These are phyloP conservation scores for Danio choprae DNA, from an alignment of 2,797 vertebrate genomes.

Conservation along the genomic window DNA sequence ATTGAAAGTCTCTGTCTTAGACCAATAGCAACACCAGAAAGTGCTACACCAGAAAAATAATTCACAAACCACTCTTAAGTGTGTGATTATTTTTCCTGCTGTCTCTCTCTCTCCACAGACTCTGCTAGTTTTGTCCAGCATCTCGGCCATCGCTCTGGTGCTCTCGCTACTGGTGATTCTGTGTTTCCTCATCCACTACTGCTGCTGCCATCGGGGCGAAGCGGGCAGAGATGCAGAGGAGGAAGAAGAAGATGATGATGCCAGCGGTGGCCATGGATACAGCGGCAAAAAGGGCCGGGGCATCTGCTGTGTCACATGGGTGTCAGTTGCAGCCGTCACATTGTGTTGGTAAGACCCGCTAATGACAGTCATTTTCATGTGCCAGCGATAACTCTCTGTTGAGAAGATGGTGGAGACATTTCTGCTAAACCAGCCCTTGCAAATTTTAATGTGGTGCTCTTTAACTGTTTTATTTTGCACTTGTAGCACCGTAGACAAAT, in stretches of 20 bases:
- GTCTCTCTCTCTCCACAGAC: constrained; percentile 72
- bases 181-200: constrained; percentile 84
- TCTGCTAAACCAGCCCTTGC: neutral
- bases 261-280: constrained; percentile 80
- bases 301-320: constrained; percentile 91
- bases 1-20: neutral
- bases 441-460: neutral
- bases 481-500: neutral
- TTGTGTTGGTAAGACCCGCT: constrained; percentile 85
- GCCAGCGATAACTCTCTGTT: neutral
- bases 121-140: constrained; percentile 78
- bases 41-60: neutral
- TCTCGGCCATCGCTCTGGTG: constrained; percentile 79
- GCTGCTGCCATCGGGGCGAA: constrained; percentile 83
- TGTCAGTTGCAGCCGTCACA: constrained; percentile 88
- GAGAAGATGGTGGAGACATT: neutral
- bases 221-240: constrained; percentile 79
- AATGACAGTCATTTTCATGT: neutral
- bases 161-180: constrained; percentile 81
- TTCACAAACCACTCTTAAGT: neutral
- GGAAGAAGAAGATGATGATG: constrained; percentile 82
- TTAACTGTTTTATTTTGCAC: neutral
- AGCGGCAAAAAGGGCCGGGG: constrained; percentile 82
- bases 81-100: neutral
- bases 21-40: neutral